These are phyloP conservation scores for Muscicapa adusta DNA, from an alignment of 2,113 vertebrate species.

Conservation along the genomic window DNA sequence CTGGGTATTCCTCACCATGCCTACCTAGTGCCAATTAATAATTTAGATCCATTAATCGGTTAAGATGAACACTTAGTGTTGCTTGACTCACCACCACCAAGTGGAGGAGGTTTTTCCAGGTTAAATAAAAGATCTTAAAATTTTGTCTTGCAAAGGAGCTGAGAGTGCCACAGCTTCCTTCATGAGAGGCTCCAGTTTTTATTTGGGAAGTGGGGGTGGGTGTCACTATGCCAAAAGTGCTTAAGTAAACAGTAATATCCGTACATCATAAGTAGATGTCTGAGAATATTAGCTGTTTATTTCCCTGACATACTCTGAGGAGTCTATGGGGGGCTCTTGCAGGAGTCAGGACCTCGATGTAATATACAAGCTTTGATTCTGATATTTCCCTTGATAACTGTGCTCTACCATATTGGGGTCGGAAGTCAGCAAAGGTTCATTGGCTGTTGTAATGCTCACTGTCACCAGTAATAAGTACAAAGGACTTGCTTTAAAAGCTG, in stretches of 20 bases:
- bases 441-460: slow-evolving; percentile 78
- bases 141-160: neutral
- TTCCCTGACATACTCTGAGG: slow-evolving; percentile 69
- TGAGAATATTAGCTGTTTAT: slow-evolving; percentile 69
- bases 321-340: slow-evolving; percentile 73
- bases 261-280: slow-evolving; percentile 50
- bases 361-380: slow-evolving; percentile 77
- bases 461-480: slow-evolving; percentile 84
- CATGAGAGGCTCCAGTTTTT: neutral
- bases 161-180: neutral
- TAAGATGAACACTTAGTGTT: neutral
- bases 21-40: slow-evolving; percentile 9
- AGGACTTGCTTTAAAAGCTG: slow-evolving; percentile 87
- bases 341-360: slow-evolving; percentile 78
- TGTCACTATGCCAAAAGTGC: neutral
- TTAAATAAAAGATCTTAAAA: neutral
- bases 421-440: slow-evolving; percentile 82
- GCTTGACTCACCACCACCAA: neutral
- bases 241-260: slow-evolving; percentile 32
- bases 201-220: neutral
- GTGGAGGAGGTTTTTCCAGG: neutral
- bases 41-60: slow-evolving; percentile 43
- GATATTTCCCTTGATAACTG: slow-evolving; percentile 79
- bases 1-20: neutral
- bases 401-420: slow-evolving; percentile 77